Conservation (phyloP, 2,797 vertebrate genomes). For the Gallinago solitaria region DNA sequence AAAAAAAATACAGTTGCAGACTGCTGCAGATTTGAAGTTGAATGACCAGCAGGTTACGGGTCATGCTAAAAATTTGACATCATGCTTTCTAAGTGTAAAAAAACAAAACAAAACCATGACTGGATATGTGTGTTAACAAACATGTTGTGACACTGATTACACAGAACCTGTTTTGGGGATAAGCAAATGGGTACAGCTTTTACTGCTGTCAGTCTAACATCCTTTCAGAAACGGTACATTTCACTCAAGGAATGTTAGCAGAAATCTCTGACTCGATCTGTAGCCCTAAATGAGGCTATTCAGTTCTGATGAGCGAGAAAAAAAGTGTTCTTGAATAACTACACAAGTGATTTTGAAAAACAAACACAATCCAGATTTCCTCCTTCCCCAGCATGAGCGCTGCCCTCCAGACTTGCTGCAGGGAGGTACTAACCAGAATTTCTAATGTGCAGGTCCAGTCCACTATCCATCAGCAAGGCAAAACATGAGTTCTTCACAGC, state of each 20-base stretch:
- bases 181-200: background rate
- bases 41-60: background rate
- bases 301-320: background rate
- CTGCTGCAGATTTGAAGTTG: background rate
- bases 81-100: background rate
- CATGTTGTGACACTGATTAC: background rate
- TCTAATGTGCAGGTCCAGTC: background rate
- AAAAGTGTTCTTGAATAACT: background rate
- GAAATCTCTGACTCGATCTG: background rate
- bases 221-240: background rate
- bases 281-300: background rate
- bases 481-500: background rate
- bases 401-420: background rate
- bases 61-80: background rate
- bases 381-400: background rate
- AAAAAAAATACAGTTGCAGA: background rate
- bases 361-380: background rate
- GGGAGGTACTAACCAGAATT: background rate
- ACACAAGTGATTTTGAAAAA: background rate
- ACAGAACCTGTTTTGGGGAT: background rate
- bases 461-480: background rate
- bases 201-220: background rate
- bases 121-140: background rate
- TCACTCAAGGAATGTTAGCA: background rate
- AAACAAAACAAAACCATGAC: background rate